These are phyloP conservation scores for Solenopsis invicta DNA, from an alignment of 1,140 invertebrate species.

Conservation along the genomic window DNA sequence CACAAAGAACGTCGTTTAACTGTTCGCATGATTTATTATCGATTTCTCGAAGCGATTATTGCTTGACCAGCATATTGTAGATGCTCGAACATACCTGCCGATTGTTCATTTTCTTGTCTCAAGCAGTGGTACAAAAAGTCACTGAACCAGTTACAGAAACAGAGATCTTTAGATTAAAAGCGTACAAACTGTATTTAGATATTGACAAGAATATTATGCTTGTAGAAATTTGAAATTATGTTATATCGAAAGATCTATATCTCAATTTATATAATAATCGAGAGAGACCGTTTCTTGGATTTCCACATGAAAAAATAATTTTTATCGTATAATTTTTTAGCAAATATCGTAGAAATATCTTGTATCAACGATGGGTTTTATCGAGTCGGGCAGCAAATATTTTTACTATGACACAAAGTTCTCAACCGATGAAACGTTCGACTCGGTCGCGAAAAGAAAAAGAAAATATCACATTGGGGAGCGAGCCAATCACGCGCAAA, in stretches of 20 bases:
- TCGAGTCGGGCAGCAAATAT: constrained; percentile 67
- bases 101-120: constrained; percentile 25
- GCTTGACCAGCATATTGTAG: neutral
- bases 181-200: neutral
- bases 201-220: neutral
- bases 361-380: constrained; percentile 21
- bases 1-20: constrained; percentile 56
- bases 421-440: constrained; percentile 27
- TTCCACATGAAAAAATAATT: neutral
- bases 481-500: constrained; percentile 80
- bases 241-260: neutral
- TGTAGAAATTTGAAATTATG: neutral
- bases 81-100: constrained; percentile 42
- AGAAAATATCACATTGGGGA: constrained; percentile 23
- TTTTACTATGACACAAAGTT: constrained; percentile 53
- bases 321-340: neutral
- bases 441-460: constrained; percentile 1
- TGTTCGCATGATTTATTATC: constrained; percentile 66
- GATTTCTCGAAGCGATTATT: constrained; percentile 66
- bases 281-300: neutral
- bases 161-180: neutral
- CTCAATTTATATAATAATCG: neutral
- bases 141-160: neutral
- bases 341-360: constrained; percentile 2
- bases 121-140: neutral